These are phyloP conservation scores for Phrynocephalus guinanensis DNA, from an alignment of 2,797 vertebrate genomes.

Conservation along the genomic window DNA sequence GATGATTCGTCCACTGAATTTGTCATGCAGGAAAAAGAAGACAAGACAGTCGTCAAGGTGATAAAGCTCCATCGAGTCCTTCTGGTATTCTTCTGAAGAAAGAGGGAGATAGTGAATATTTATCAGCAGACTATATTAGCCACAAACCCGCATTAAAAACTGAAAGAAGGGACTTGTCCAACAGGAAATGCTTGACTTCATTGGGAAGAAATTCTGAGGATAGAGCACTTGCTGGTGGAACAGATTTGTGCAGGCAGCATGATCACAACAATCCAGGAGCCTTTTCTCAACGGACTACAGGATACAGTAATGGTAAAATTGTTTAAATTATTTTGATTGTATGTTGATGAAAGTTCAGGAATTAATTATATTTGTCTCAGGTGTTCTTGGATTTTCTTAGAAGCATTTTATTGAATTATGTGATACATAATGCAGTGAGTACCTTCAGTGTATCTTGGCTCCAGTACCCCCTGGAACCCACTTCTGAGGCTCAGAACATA, in stretches of 20 bases:
- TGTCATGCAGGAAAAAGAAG: slow-evolving; percentile 10
- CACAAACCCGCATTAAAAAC: slow-evolving; percentile 40
- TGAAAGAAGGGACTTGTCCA: slow-evolving; percentile 29
- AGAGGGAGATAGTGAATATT: neutral
- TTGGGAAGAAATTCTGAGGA: slow-evolving; percentile 35
- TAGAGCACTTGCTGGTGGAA: slow-evolving; percentile 11
- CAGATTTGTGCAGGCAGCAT: slow-evolving; percentile 25
- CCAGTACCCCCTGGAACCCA: no score
- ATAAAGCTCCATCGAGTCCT: neutral
- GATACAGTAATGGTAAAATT: slow-evolving; percentile 69
- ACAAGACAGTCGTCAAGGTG: neutral
- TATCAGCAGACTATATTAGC: slow-evolving; percentile 34
- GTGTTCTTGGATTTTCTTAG: neutral
- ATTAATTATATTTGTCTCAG: neutral
- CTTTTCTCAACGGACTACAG: slow-evolving; percentile 50
- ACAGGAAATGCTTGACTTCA: neutral
- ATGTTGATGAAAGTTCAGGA: neutral
- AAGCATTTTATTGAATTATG: no score
- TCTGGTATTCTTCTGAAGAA: slow-evolving; percentile 18
- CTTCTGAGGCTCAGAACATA: no score
- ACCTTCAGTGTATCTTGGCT: no score
- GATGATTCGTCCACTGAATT: slow-evolving; percentile 36
- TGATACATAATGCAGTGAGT: no score
- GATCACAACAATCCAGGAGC: slow-evolving; percentile 25
- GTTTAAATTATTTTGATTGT: neutral